These are phyloP conservation scores for Smittia sp. DNA, from an alignment of 2,888 invertebrate genomes.

Conservation along the genomic window DNA sequence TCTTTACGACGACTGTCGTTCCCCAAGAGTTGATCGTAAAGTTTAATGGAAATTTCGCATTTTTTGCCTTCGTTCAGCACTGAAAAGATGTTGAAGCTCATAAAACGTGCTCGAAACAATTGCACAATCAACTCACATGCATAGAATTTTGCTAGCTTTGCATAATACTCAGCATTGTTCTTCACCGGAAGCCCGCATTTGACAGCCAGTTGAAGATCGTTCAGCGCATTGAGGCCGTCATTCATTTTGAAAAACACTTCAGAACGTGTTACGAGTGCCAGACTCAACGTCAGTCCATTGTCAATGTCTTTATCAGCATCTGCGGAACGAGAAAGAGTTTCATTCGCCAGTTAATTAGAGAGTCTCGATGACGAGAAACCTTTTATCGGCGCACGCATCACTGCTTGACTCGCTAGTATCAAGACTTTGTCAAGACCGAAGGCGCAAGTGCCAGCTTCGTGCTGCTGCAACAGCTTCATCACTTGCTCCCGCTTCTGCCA, in stretches of 20 bases:
- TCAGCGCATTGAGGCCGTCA: constrained; percentile 61
- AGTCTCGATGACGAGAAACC: constrained; percentile 51
- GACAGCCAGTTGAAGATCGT: constrained; percentile 66
- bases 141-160: constrained; percentile 69
- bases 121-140: constrained; percentile 47
- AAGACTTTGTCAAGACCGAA: constrained; percentile 57
- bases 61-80: constrained; percentile 30
- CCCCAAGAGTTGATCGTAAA: constrained; percentile 43
- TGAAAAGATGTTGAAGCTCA: not conserved
- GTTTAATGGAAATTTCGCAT: constrained; percentile 36
- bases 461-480: constrained; percentile 58
- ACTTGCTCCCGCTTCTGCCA: constrained; percentile 62
- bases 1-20: constrained; percentile 55
- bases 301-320: constrained; percentile 58
- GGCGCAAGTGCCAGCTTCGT: constrained; percentile 49
- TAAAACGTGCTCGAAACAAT: not conserved
- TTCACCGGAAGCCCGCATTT: constrained; percentile 62
- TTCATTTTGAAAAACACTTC: constrained; percentile 60
- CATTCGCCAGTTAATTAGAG: not conserved
- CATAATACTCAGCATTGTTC: constrained; percentile 65
- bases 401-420: constrained; percentile 66
- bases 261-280: constrained; percentile 67
- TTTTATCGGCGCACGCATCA: constrained; percentile 67
- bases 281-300: constrained; percentile 62
- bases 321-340: constrained; percentile 44